Percentiles rank a stretch among this genome's conserved stretches.
Conservation (phyloP, 1,140 invertebrate genomes). For the Samia ricini region DNA sequence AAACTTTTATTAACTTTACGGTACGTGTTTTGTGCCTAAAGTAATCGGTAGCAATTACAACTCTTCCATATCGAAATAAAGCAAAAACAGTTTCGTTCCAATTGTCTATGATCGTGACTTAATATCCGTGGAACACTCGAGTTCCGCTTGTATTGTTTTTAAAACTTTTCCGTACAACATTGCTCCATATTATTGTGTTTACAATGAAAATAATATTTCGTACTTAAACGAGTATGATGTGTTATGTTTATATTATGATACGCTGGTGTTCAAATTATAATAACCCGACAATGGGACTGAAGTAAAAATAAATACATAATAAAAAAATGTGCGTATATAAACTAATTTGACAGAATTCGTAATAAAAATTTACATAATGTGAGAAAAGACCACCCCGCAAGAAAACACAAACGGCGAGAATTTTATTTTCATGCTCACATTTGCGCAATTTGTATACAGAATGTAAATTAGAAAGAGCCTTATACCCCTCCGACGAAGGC, state of each 20-base stretch:
- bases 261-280: neutral
- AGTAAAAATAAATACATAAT: constrained; percentile 12
- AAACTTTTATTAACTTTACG: too few relatives aligned
- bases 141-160: too few relatives aligned
- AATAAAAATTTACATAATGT: constrained; percentile 68
- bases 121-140: too few relatives aligned
- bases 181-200: neutral
- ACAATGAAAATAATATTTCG: neutral
- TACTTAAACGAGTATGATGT: neutral
- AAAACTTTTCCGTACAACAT: neutral
- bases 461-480: constrained; percentile 72
- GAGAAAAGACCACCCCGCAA: constrained; percentile 53
- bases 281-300: neutral
- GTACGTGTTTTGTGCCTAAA: too few relatives aligned
- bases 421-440: constrained; percentile 72
- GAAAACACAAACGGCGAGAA: constrained; percentile 63
- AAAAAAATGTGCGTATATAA: constrained; percentile 47
- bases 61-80: too few relatives aligned
- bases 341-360: constrained; percentile 60
- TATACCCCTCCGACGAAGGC: constrained; percentile 52
- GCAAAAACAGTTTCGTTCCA: too few relatives aligned
- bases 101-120: too few relatives aligned
- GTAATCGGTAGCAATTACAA: too few relatives aligned
- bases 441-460: constrained; percentile 71
- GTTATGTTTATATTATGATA: neutral